Base-by-base conservation (phyloP, 2,888 invertebrate species). In the Anodontia alba region DNA sequence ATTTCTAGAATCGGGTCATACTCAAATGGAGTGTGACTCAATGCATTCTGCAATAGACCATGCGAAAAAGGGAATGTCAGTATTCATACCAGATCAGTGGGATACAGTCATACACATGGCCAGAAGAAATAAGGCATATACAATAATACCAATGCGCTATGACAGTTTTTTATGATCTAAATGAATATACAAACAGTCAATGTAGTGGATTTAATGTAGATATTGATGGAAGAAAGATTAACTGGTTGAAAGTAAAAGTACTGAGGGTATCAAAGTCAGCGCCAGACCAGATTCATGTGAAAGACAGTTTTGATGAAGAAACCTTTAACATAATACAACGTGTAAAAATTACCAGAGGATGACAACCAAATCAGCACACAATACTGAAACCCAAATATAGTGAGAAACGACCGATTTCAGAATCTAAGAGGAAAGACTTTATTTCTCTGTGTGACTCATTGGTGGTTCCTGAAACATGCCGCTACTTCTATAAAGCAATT, bases 11-110 rank as follows among this genome's bases (percentile, higher is more conserved):
- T n/a, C n/a, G n/a, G n/a, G n/a, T n/a, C n/a, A n/a, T n/a, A n/a
- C n/a, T n/a, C n/a, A n/a, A n/a, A n/a, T n/a, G n/a, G n/a, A n/a
- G n/a, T n/a, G n/a, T n/a, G n/a, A n/a, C n/a, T n/a, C n/a, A n/a
- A n/a, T n/a, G n/a, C n/a, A n/a, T n/a, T n/a, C n/a, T n/a, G 42
- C 76, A 1, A 76, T 70, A n/a, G 75, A 75, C 43, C 67, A 68
- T 36, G 75, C 68, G 42, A 68, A 75, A 75, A 51, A 75, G 68
- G 31, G 70, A 51, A 69, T 29, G 38, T 36, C 54, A 36, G 26
- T 54, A 33, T 76, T 57, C 46, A 43, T 76, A 29, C 70, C 76
- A 51, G 70, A 69, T 76, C 69, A 69, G 42, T 76, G 69, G 70
- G 76, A 76, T 42, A 76, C 69, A 38, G 43, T 69, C 2, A 54